Base-by-base conservation (phyloP, 1,140 invertebrate species). In the Pomacea maculata region DNA sequence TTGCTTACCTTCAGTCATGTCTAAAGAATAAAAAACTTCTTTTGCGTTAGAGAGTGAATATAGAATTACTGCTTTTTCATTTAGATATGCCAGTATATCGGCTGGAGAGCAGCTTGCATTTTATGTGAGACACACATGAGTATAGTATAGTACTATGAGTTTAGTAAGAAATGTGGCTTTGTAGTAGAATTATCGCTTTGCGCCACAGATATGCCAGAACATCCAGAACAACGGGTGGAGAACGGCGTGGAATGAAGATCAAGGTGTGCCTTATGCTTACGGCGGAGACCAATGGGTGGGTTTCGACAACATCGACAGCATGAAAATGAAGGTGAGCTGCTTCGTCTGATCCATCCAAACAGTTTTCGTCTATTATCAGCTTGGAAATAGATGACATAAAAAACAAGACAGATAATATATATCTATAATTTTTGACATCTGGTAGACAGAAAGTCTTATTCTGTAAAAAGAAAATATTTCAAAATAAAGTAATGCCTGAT, bases 241-340 rank as follows among this genome's bases (percentile, higher is more conserved):
- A 73, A 92, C 91, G 74, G 90, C 92, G 14, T 91, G 93, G 79
- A 95, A 96, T 84, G 92, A 93, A 57, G 93, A 93, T n/a, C 96
- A 96, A 12, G 93, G 93, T 55, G 93, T 93, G 12, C 96, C 96
- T 3, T 97, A 95, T 90, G 95, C 96, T 1, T 95, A 95, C 89
- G 92, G 93, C 7, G 94, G 94, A 14, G 93, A 96, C 86, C 96
- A 98, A 86, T 98, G 97, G 96, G 96, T 97, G 0, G 95, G 96
- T 72, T 98, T 94, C 88, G 97, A 99, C 85, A 95, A 97, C 91
- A 89, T 93, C 6, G 93, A 94, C 74, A 97, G 96, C 67, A 92
- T 97, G 5, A 92, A 90, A 64, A 92, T 94, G 80, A 97, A 97
- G 92, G 94, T 95, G 88, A 83, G 80, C 17, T 17, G 45, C n/a